These are phyloP conservation scores for Caenorhabditis doughertyi DNA, from an alignment of 2,888 invertebrate genomes.

Conservation along the genomic window DNA sequence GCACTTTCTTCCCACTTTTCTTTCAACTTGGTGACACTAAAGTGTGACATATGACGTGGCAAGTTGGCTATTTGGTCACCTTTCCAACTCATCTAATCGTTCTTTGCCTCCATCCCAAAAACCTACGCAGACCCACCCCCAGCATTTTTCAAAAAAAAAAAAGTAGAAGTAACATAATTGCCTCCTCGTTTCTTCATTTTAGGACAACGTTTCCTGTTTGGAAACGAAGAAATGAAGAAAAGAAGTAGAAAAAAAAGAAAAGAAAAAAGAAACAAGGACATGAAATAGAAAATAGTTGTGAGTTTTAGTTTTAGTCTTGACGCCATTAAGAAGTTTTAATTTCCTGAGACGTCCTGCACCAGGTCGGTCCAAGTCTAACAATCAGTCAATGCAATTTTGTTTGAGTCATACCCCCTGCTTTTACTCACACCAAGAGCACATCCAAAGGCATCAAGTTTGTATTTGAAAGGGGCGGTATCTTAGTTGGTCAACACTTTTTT, in stretches of 20 bases:
- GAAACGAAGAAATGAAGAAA: slow-evolving; percentile 14
- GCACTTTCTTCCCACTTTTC: slow-evolving; percentile 9
- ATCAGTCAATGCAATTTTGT: slow-evolving; percentile 10
- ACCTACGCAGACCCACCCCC: slow-evolving; percentile 55
- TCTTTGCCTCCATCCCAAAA: background rate
- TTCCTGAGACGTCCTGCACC: slow-evolving; percentile 37
- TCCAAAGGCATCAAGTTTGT: slow-evolving; percentile 38
- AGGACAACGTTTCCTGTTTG: slow-evolving; percentile 56
- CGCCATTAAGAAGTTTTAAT: slow-evolving; percentile 52
- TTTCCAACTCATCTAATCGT: slow-evolving; percentile 15
- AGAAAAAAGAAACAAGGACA: slow-evolving; percentile 40
- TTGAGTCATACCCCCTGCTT: slow-evolving; percentile 19
- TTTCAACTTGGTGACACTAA: slow-evolving; percentile 18
- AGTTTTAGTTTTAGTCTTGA: slow-evolving; percentile 43
- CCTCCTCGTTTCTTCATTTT: slow-evolving; percentile 47
- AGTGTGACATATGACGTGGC: slow-evolving; percentile 59
- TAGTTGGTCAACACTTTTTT: slow-evolving; percentile 5
- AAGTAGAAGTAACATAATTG: slow-evolving; percentile 50
- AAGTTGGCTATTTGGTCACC: background rate
- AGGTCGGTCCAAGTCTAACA: slow-evolving; percentile 28
- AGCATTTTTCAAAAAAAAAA: background rate
- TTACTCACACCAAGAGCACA: background rate
- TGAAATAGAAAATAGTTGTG: slow-evolving; percentile 32
- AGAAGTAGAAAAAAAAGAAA: slow-evolving; percentile 11
- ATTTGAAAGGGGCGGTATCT: slow-evolving; percentile 23